Evolutionary conservation across 2,888 invertebrate species (phyloP).

Genomic region (Sphinx pinastri): DNA sequence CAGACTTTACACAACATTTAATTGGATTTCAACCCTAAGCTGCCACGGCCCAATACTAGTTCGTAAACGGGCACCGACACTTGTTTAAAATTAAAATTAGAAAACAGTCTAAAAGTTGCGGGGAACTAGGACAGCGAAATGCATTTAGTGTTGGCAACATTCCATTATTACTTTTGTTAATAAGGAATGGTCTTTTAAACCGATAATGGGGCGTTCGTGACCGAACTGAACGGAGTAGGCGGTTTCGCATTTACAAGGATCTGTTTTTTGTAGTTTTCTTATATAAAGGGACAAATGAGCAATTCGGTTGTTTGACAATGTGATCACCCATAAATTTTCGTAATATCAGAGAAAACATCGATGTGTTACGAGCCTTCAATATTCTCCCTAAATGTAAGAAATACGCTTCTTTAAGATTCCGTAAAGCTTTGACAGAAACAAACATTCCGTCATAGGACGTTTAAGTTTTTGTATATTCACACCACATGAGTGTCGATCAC

Average conservation of each 20-base stretch:
- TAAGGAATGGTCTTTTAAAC: slow-evolving; percentile 17
- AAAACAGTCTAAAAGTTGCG: slow-evolving; percentile 15
- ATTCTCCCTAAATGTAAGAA: too few relatives aligned
- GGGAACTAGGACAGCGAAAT: slow-evolving; percentile 10
- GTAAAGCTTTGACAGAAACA: background rate
- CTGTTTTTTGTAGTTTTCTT: too few relatives aligned
- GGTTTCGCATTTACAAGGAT: background rate
- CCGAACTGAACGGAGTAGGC: background rate
- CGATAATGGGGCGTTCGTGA: background rate
- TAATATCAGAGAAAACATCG: too few relatives aligned
- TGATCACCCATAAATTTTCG: too few relatives aligned
- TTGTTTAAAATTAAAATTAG: slow-evolving; percentile 23
- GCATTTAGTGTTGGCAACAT: slow-evolving; percentile 12
- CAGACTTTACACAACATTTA: background rate
- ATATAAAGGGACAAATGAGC: too few relatives aligned
- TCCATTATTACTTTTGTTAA: slow-evolving; percentile 15
- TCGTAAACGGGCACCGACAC: slow-evolving; percentile 25
- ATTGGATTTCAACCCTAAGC: slow-evolving; percentile 10
- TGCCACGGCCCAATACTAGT: slow-evolving; percentile 34
- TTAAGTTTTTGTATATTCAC: background rate
- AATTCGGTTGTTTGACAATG: too few relatives aligned
- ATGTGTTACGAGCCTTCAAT: too few relatives aligned
- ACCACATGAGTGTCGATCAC: slow-evolving; percentile 25
- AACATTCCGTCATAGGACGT: background rate
- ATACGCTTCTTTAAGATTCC: background rate